phyloP scores from a whole-genome alignment of 1,140 invertebrate genomes.

The Sycophaga agraensis region DNA sequence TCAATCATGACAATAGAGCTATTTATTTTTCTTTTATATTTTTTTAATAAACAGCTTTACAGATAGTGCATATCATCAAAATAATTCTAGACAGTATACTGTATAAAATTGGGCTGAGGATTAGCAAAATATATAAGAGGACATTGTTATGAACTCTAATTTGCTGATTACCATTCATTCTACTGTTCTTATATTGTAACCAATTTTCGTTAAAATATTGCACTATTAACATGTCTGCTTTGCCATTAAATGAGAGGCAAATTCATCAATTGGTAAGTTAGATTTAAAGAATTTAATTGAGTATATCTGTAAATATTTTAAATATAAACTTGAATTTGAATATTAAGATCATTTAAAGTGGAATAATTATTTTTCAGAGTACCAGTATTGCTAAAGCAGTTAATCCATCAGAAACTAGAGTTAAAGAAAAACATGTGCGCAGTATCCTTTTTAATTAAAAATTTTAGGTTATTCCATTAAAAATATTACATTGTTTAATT shows the following conservation, averaged over 20 bases:
- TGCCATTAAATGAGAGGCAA: conserved; percentile 52
- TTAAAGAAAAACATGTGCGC: conserved; percentile 96
- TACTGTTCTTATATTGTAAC: conserved; percentile 30
- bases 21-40: conserved; percentile 24
- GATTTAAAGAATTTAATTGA: conserved; percentile 7
- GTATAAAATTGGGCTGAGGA: conserved; percentile 31
- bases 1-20: background rate
- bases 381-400: conserved; percentile 88
- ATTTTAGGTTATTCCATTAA: background rate
- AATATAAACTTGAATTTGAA: background rate
- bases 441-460: conserved; percentile 72
- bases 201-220: conserved; percentile 35
- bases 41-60: conserved; percentile 39
- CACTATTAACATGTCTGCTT: conserved; percentile 51
- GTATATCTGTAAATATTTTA: background rate
- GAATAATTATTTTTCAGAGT: conserved; percentile 62
- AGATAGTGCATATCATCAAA: conserved; percentile 43
- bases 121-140: conserved; percentile 30
- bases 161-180: conserved; percentile 31
- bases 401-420: conserved; percentile 82
- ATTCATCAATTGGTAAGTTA: conserved; percentile 54
- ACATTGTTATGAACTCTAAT: conserved; percentile 33
- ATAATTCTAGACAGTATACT: conserved; percentile 27
- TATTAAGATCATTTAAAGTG: conserved; percentile 6
- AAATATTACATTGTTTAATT: background rate